Base-by-base conservation (phyloP, 1,140 invertebrate species). In the Rhopalosiphum padi region DNA sequence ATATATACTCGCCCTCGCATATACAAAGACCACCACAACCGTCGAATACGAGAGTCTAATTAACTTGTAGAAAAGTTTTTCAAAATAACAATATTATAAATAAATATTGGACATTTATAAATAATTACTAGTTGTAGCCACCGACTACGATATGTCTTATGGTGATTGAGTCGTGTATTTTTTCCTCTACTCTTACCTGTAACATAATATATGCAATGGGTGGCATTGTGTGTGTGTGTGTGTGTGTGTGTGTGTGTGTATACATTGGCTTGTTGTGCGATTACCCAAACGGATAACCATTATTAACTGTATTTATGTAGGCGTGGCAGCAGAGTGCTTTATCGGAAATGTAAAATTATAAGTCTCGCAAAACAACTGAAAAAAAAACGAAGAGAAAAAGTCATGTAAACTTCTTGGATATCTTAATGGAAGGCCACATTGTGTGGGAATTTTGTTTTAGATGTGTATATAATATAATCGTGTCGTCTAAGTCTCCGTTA, bases 261-360 rank as follows among this genome's bases (percentile, higher is more conserved):
- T 30, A 51, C 8, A 53, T 89, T n/a, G 22, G 35, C 48, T 89
- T 55, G 88, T 55, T 41, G 51, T 41, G 46, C 51, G 88, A 89
- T 91, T 68, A 77, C 37, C 55, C 55, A 41, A 91, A 91, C 53
- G 90, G 43, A 91, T 77, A 91, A 86, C 91, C 91, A 93, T 93
- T 93, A 93, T 86, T 93, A 83, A 86, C 60, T 53, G 35, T 86
- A 93, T 93, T 86, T 93, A 86, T 35, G 91, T 93, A 48, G 91
- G 91, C 35, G 91, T 85, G n/a, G 68, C 23, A 22, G 82, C 23
- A 11, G 82, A 86, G 82, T 93, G 48, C n/a, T 55, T 85, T 85
- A 93, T 93, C 43, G 77, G 82, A 93, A 86, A 86, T 86, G 82
- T 85, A 93, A 86, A 93, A 93, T 93, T 86, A 86, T 53, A 86